Base-by-base conservation (phyloP, 2,888 invertebrate species). In the Chloroclystis v-ata region DNA sequence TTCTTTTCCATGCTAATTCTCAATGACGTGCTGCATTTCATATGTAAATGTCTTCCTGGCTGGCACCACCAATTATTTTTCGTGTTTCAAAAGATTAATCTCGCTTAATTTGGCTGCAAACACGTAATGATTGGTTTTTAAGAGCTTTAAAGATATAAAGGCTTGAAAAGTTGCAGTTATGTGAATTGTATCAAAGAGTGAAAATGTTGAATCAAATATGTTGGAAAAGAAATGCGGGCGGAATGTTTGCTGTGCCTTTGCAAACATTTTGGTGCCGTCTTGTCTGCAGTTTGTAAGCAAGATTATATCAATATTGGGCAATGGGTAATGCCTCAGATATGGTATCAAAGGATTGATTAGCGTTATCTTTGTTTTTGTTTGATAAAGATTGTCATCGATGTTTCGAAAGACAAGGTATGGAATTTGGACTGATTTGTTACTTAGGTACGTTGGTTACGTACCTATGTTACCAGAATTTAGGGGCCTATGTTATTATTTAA, bases 1-100 rank as follows among this genome's bases (percentile, higher is more conserved):
- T 63, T 60, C 65, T 67, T 63, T 60, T 43, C 56, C 58, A 65
- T 54, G 68, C 61, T 67, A 67, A 72, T 72, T 62, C 54, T 42
- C 54, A 44, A 55, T n/a, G n/a, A 55, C 56, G 52, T 52, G 56
- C 57, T 49, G 63, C 67, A 63, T 64, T 67, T 61, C 65, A 56
- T 65, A 70, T 71, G 72, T 52, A 61, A 70, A 70, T 69, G 54
- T 58, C 46, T 44, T 56, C 54, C 53, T 47, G 47, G 33, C 54
- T 37, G 38, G 51, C 37, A 44, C 49, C 35, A 56, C 58, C 61
- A 69, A 65, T 72, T 69, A 67, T 65, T 63, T 62, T 54, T 8
- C 28, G 52, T 59, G 57, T 59, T 56, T 56, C 29, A 49, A 49
- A 52, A 59, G 60, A 56, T 57, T 62, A 61, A 56, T 57, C 49